Base-by-base conservation (phyloP, 2,888 invertebrate genomes). In the Selenia dentaria region DNA sequence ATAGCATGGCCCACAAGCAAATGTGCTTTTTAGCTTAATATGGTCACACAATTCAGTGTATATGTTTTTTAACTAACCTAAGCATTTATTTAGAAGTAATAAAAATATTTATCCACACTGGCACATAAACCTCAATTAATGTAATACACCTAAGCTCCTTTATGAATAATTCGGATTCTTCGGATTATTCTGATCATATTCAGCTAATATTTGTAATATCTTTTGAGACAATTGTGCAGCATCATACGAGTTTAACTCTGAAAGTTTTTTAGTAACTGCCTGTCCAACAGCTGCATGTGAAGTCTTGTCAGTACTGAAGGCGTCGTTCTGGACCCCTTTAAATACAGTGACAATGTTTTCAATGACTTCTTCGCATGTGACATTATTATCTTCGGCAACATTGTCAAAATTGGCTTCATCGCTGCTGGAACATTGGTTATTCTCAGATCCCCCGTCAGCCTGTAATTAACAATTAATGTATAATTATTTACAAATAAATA, bases 161-260 rank as follows among this genome's bases (percentile, higher is more conserved):
- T 16, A 16, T 16, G 16, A 47, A 41, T 42, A 62, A 71, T 86
- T 88, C 12, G 85, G 85, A 67, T 89, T 89, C 18, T 64, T 53
- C 26, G 83, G 80, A 68, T 75, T 88, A 54, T 79, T 69, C 53
- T 71, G 63, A 62, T 89, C 76, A 70, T 88, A 87, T 1, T 76
- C 40, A 5, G 78, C 54, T 34, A 90, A 69, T 45, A 89, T 70
- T 41, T 82, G 79, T 48, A 77, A 70, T 35, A 90, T 87, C 70
- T 81, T 81, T 24, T 64, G 62, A 1, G 82, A 69, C 5, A 72
- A 44, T 54, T 54, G 63, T 20, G 82, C 77, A 18, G 88, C 88
- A 46, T 85, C 75, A 59, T 67, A 81, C 1, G 86, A 77, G 56
- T 64, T 72, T 64, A 89, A 70, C 51, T 79, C 62, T 32, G 77